Base-by-base conservation (phyloP, 2,113 vertebrate species). In the Psettodes erumei region DNA sequence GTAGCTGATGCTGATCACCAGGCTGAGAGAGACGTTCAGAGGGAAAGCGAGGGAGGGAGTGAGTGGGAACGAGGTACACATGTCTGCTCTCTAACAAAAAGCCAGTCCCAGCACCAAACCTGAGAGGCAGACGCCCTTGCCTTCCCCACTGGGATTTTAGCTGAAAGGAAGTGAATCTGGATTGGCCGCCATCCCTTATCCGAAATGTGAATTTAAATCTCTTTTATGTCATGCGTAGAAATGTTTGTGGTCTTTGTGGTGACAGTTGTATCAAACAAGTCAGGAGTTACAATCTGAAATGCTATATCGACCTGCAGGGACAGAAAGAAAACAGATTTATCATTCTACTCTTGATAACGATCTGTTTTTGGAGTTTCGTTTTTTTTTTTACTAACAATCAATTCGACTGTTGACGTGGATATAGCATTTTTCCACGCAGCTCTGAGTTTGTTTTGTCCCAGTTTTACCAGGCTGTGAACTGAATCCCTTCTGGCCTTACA, bases 181-280 rank as follows among this genome's bases (percentile, higher is more conserved):
- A 81, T 79, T 60, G 64, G 60, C 45, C 9, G 77, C 68, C 79
- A 82, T 81, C 86, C 87, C 83, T 74, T 70, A 48, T 78, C 73
- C 67, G 74, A 91, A 92, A 90, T 89, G 89, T 92, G 90, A 91
- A 88, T 74, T 88, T 72, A 71, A 85, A 56, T 81, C 38, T 70
- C 38, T 70, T 78, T 74, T 65, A 81, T 77, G 88, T 90, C 82
- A 77, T 60, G 28, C 33, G 81, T 90, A 85, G 77, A 89, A 77
- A 77, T 64, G 81, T 90, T 61, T 77, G 85, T 93, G 85, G 62
- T 91, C 75, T 84, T 88, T 87, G 86, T 93, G 78, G 85, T 92
- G 83, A 90, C 73, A 68, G 81, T 88, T 77, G 71, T 89, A 67
- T 84, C 71, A 58, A 88, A 77, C 48, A 71, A 86, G 81, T 75